Evolutionary conservation across 2,797 vertebrate genomes (phyloP), one percentile per base, ranked within the genome.

Genomic region (Vultur gryphus): DNA sequence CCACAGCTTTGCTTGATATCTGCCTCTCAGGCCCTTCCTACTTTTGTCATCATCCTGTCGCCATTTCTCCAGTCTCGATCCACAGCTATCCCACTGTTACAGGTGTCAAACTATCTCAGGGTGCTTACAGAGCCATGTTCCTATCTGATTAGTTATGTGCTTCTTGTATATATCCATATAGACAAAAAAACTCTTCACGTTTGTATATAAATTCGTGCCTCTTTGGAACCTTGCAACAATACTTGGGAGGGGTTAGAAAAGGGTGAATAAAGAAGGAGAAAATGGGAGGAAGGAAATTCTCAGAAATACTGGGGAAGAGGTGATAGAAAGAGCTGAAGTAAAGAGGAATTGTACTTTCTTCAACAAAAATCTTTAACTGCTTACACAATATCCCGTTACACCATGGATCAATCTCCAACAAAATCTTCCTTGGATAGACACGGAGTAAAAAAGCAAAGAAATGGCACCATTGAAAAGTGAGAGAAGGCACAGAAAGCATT

Each of bases 121-220:
- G 52, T 73, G 33, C 49, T 90, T 73, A 62, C 1, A 2, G 21
- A 88, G 8, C 9, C 24, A 48, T 15, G 4, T 23, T 70, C 3
- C 13, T 46, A 17, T 35, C 35, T 61, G 29, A 31, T 49, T 76
- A 67, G 43, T 79, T 65, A 43, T 11, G 24, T 2, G 1, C 4
- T 77, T 8, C 14, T 54, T 66, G 13, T 26, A 35, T 75, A 13
- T 72, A 59, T 20, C 43, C 29, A 57, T 61, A 54, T 6, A 57
- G 31, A 54, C 13, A 14, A 61, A 67, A 26, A 41, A 46, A 13
- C 3, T 10, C 3, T 65, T 88, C 5, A 25, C 0, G 0, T 49
- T 79, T 70, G 20, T 73, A 29, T 80, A 26, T 49, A 44, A 58
- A 82, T 58, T 37, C 3, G 0, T 79, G 12, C 13, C 11, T 72